phyloP scores from a whole-genome alignment of 2,888 invertebrate genomes.

The Cynaeus angustus region DNA sequence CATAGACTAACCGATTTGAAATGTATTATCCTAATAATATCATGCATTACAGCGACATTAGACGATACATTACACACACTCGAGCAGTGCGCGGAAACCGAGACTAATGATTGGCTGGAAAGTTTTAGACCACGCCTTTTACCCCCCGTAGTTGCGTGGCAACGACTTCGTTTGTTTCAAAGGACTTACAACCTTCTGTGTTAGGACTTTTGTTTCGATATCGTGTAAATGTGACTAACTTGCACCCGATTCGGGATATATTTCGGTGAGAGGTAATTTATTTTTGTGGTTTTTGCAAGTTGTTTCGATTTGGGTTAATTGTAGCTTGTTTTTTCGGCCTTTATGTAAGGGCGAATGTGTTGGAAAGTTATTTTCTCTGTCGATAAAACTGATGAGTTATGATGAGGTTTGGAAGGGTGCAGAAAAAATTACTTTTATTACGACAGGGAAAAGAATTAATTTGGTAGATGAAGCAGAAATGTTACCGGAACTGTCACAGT shows the following conservation, averaged over 20 bases:
- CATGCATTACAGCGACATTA: conserved; percentile 72
- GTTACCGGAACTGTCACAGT: no score
- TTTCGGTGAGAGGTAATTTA: conserved; percentile 45
- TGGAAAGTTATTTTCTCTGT: conserved; percentile 39
- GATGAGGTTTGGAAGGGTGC: not conserved
- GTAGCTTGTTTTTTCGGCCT: conserved; percentile 48
- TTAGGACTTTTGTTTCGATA: conserved; percentile 56
- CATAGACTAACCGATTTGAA: conserved; percentile 72
- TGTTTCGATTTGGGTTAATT: conserved; percentile 52
- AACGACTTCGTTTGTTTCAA: conserved; percentile 59
- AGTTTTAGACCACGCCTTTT: conserved; percentile 63
- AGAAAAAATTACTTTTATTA: conserved; percentile 8
- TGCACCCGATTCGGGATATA: conserved; percentile 40
- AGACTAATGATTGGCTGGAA: conserved; percentile 64
- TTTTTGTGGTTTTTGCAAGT: conserved; percentile 51
- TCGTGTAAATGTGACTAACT: conserved; percentile 26
- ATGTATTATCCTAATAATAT: conserved; percentile 73
- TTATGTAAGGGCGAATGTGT: conserved; percentile 40
- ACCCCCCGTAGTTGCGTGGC: conserved; percentile 65
- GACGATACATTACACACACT: conserved; percentile 70
- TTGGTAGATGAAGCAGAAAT: no score
- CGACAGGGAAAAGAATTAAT: not conserved
- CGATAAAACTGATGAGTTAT: conserved; percentile 44
- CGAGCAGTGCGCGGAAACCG: conserved; percentile 66
- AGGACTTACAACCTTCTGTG: conserved; percentile 56